These are phyloP conservation scores for Enteromius paludinosus DNA, from an alignment of 2,797 vertebrate genomes.

Conservation along the genomic window DNA sequence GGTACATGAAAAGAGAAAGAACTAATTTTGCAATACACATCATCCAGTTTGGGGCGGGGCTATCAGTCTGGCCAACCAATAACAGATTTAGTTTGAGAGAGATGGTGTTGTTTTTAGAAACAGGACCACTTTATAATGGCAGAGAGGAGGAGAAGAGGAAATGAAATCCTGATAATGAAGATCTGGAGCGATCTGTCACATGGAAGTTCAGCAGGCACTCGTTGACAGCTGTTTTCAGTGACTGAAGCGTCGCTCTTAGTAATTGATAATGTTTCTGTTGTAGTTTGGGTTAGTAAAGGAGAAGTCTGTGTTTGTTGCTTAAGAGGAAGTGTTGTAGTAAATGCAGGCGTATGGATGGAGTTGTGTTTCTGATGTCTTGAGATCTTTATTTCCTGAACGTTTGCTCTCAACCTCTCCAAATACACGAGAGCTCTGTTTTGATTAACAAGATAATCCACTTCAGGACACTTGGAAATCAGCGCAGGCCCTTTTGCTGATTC, in stretches of 20 bases:
- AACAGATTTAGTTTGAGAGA: neutral
- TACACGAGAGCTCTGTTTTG: slow-evolving; percentile 8
- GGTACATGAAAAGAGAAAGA: neutral
- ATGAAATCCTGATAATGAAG: neutral
- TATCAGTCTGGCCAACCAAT: neutral
- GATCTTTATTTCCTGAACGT: slow-evolving; percentile 15
- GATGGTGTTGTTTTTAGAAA: neutral
- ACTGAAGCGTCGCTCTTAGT: neutral
- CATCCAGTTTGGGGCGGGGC: neutral
- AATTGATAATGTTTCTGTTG: slow-evolving; percentile 6
- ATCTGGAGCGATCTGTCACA: neutral
- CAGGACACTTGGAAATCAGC: slow-evolving; percentile 16
- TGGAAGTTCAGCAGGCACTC: neutral
- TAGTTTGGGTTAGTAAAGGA: neutral
- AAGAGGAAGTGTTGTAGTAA: neutral
- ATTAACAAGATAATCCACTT: slow-evolving; percentile 29
- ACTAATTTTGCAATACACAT: neutral
- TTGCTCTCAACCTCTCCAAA: slow-evolving; percentile 6
- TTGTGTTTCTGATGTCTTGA: too few relatives aligned
- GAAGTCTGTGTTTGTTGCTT: neutral
- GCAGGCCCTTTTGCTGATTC: slow-evolving; percentile 12
- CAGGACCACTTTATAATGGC: neutral
- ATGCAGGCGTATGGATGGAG: neutral
- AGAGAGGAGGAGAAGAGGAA: neutral
- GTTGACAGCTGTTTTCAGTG: slow-evolving; percentile 8